Evolutionary conservation across 2,888 invertebrate genomes (phyloP).

Genomic region (Esperia sulphurella): DNA sequence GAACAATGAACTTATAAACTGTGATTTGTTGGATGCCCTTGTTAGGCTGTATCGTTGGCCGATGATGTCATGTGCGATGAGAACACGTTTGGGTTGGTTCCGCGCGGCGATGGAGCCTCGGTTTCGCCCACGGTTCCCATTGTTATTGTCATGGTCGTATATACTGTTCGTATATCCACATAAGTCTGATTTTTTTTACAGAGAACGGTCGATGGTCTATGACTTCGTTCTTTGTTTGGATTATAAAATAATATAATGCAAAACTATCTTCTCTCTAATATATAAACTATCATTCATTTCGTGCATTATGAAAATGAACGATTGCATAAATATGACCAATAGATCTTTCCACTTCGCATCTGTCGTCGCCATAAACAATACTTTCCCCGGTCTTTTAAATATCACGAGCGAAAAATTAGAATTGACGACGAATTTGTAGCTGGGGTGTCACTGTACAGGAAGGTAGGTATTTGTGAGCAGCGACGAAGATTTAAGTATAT

Average conservation of each 20-base stretch:
- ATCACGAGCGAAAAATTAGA: neutral
- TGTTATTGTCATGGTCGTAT: conserved; percentile 16
- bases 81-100: conserved; percentile 16
- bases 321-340: neutral
- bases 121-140: conserved; percentile 31
- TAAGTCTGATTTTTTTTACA: neutral
- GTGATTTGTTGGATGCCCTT: conserved; percentile 4
- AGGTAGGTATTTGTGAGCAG: neutral
- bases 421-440: no score
- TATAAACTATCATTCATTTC: neutral
- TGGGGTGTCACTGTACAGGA: no score
- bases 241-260: neutral
- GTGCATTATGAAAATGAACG: neutral
- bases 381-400: neutral
- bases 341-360: neutral
- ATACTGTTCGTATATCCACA: neutral
- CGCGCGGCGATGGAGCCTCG: conserved; percentile 19
- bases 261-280: neutral
- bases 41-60: neutral
- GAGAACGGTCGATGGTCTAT: neutral
- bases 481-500: no score
- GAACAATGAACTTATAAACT: conserved; percentile 7
- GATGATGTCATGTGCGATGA: conserved; percentile 7
- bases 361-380: neutral
- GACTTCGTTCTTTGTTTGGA: neutral